phyloP scores from a whole-genome alignment of 2,888 invertebrate species.

The Amphipyra tragopoginis region DNA sequence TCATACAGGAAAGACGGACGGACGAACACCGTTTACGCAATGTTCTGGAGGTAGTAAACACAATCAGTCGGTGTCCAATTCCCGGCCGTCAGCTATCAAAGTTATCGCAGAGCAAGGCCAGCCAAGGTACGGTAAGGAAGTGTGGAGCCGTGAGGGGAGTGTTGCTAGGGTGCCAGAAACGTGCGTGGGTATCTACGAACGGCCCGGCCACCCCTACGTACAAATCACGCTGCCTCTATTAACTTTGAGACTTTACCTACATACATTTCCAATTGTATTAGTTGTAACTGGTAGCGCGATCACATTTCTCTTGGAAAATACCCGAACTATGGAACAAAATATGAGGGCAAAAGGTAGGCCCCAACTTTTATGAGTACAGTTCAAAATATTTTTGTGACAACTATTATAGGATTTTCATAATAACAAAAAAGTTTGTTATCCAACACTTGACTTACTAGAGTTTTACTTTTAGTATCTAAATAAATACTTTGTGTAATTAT shows the following conservation, averaged over 20 bases:
- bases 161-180: constrained; percentile 54
- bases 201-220: constrained; percentile 47
- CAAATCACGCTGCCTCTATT: constrained; percentile 59
- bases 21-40: constrained; percentile 47
- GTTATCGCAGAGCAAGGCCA: constrained; percentile 46
- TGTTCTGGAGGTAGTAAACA: constrained; percentile 53
- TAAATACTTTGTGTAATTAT: no score
- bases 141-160: constrained; percentile 44
- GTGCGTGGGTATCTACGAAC: constrained; percentile 54
- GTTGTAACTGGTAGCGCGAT: constrained; percentile 37
- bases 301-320: constrained; percentile 33
- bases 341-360: not conserved
- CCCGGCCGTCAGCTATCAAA: constrained; percentile 56
- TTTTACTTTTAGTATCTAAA: no score
- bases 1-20: constrained; percentile 29
- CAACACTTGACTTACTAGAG: no score
- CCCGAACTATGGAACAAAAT: constrained; percentile 13
- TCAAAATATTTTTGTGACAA: not conserved
- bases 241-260: constrained; percentile 59
- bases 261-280: constrained; percentile 48
- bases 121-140: constrained; percentile 35
- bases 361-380: constrained; percentile 9
- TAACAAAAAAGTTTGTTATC: no score
- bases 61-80: constrained; percentile 59
- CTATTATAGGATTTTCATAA: not conserved